Evolutionary conservation across 2,888 invertebrate species (phyloP), one percentile per base, ranked within the genome.

Genomic region (Hypomecis atomaria): DNA sequence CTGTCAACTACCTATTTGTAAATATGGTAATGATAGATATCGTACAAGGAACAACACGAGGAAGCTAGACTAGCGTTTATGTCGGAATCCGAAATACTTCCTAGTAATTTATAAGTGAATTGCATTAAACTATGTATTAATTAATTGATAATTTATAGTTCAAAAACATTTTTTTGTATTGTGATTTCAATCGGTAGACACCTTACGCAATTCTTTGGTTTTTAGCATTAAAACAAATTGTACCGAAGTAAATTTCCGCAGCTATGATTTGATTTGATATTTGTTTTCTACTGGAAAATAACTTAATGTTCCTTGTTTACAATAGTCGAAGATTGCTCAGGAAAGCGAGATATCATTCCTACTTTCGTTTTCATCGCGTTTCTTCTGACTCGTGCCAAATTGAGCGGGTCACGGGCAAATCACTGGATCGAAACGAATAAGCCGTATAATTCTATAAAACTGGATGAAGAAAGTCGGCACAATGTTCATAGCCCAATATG

Each of bases 361-460:
- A 77, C 80, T 83, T 82, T 82, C 79, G 69, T 71, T 83, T 79
- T 83, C 77, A 62, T 67, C 59, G 67, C 55, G 67, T 84, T 80
- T 83, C 77, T 71, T 76, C 73, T 59, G 70, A 61, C 76, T 78
- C 78, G 76, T 78, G 76, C 70, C 74, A 73, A 82, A 81, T 83
- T 74, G 73, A 68, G 71, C 77, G 70, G 78, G 81, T 83, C 83
- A 84, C 81, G 81, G 78, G 71, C 69, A 56, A 76, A 71, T 77
- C 76, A 81, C 80, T 84, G 81, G 71, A 79, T 83, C 81, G 79
- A 81, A 83, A 78, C 76, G 71, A 79, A 83, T 82, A 86, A 84
- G 74, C 82, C 86, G 76, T 86, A 81, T 86, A 86, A 89, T 88
- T 85, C 73, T 79, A 80, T 83, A 78, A 86, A 81, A 71, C 76